Evolutionary conservation across 2,888 invertebrate genomes (phyloP), one percentile per base, ranked within the genome.

Genomic region (Hypsopygia costalis): DNA sequence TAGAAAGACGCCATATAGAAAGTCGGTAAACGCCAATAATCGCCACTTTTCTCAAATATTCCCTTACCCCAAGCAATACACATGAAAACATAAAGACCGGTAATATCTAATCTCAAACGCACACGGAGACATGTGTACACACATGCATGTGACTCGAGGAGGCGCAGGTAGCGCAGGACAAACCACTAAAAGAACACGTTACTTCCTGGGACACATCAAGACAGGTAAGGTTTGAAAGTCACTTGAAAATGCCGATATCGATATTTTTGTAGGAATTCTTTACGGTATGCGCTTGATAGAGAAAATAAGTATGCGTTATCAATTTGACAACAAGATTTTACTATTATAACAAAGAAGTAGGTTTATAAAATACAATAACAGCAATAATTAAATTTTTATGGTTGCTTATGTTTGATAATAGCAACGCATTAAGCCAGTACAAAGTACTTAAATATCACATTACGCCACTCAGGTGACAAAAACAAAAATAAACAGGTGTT

Each of bases 151-250:
- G 59, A 69, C 66, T 67, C 52, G 49, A 63, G 56, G 56, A 64
- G 62, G 55, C 52, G 55, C 71, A 79, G 75, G 79, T 74, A 76
- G 69, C 63, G 70, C 69, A 72, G 67, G 74, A 79, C 76, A 72
- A 77, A 81, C 79, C 75, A 80, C 81, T 78, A 81, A 81, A 79
- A 81, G 79, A 80, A 81, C 79, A 80, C 77, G 77, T 78, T 79
- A 81, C 75, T 75, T 71, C 58, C 68, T 58, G 69, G 59, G 73
- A 75, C 74, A 72, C 72, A 69, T 76, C 70, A 72, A 66, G 72
- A 70, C 68, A 56, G 46, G 27, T 73, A 75, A 73, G 52, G 80
- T 16, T 61, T 71, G 47, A 36, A 6, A 21, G 5, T 12, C 12
- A 10, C 6, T 21, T 29, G 33, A 47, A 43, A 40, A 37, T 57